These are phyloP conservation scores for Selenia dentaria DNA, from an alignment of 2,888 invertebrate species.

Conservation along the genomic window DNA sequence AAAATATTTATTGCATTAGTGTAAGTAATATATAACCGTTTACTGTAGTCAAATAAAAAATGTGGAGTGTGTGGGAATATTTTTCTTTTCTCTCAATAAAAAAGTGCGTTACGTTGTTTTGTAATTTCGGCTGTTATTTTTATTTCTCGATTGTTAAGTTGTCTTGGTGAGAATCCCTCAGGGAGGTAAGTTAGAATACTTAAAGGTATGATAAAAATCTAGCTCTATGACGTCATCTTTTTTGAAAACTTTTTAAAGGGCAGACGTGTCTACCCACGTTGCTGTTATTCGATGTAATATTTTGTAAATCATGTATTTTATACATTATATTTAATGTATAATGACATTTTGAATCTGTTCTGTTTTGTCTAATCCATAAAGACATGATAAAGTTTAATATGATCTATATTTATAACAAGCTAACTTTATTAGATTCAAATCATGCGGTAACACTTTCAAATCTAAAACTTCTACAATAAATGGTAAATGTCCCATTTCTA, in stretches of 20 bases:
- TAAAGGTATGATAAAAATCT: conserved; percentile 39
- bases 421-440: too few species aligned
- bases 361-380: conserved; percentile 6
- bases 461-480: too few species aligned
- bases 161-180: conserved; percentile 36
- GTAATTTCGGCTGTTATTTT: conserved; percentile 33
- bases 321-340: conserved; percentile 72
- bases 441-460: too few species aligned
- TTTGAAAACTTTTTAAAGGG: conserved; percentile 75
- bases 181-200: conserved; percentile 47
- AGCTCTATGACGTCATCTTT: conserved; percentile 55
- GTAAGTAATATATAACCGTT: conserved; percentile 75
- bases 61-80: conserved; percentile 25
- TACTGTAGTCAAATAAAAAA: conserved; percentile 68
- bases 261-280: conserved; percentile 44
- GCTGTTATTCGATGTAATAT: conserved; percentile 61
- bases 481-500: too few species aligned
- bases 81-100: conserved; percentile 33
- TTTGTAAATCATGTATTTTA: conserved; percentile 80
- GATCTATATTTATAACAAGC: too few species aligned
- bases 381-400: background rate
- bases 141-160: conserved; percentile 28
- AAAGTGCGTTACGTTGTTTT: conserved; percentile 23
- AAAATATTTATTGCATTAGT: conserved; percentile 80
- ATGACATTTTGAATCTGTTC: conserved; percentile 33